Evolutionary conservation across 2,113 vertebrate species (phyloP).

Genomic region (Chlamydotis undulata): DNA sequence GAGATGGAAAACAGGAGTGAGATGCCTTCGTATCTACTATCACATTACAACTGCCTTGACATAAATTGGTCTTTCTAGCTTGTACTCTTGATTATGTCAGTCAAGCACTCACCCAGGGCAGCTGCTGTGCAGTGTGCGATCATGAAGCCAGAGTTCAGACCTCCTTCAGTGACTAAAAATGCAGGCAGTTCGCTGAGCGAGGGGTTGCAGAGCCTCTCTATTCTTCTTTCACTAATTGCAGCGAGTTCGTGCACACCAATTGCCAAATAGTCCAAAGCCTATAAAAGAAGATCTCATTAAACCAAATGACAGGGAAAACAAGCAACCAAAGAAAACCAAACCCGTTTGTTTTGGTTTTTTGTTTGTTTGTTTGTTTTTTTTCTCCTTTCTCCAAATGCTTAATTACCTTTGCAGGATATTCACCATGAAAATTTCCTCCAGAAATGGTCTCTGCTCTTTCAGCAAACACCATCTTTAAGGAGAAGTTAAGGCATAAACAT

Average conservation of each 20-base stretch:
- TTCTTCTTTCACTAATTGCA: conserved; percentile 94
- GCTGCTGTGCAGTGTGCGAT: conserved; percentile 98
- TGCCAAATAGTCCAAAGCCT: conserved; percentile 90
- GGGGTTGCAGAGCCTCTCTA: conserved; percentile 94
- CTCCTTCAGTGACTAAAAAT: conserved; percentile 95
- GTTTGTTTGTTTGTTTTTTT: not conserved
- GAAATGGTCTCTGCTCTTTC: conserved; percentile 96
- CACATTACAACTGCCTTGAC: not conserved
- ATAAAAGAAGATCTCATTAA: not conserved
- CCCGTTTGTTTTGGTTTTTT: too few species aligned
- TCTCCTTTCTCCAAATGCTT: not conserved
- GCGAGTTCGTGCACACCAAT: conserved; percentile 96
- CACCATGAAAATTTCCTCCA: conserved; percentile 97
- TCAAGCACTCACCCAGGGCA: conserved; percentile 84
- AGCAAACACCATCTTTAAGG: conserved; percentile 93
- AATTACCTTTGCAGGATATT: conserved; percentile 90
- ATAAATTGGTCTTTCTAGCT: not conserved
- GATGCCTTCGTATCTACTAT: not conserved
- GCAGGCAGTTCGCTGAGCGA: conserved; percentile 94
- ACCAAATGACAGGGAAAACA: not conserved
- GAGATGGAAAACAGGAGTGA: not conserved
- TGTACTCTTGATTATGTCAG: not conserved
- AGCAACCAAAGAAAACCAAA: not conserved
- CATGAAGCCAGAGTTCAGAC: conserved; percentile 99
- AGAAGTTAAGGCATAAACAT: conserved; percentile 65